Conservation (phyloP, 2,797 vertebrate genomes). For the Cygnus olor region DNA sequence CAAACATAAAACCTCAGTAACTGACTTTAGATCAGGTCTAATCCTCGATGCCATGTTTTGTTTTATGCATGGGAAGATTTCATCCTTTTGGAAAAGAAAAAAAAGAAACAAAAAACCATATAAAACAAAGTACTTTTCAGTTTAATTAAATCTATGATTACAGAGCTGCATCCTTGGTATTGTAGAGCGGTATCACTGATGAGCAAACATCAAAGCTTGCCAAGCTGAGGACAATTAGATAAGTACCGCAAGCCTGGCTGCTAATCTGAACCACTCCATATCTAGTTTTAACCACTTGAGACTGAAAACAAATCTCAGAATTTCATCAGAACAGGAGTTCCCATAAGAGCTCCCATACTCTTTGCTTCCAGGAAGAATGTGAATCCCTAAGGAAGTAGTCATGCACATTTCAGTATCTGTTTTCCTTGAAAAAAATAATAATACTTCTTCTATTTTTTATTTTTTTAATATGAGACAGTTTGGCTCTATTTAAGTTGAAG, state of each 20-base stretch:
- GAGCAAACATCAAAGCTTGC: neutral
- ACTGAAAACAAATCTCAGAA: slow-evolving; percentile 5
- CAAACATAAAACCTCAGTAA: neutral
- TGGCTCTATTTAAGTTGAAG: neutral
- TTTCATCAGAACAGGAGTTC: neutral
- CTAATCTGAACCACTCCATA: slow-evolving; percentile 27
- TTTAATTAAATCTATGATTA: slow-evolving; percentile 28
- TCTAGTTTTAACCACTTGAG: slow-evolving; percentile 27
- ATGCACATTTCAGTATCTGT: neutral
- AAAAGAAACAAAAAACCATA: neutral
- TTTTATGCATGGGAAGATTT: neutral
- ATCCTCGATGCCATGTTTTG: neutral
- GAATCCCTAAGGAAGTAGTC: neutral
- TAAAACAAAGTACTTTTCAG: neutral
- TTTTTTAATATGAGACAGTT: neutral
- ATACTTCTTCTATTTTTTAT: neutral
- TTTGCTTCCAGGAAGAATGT: neutral
- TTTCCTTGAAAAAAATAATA: neutral
- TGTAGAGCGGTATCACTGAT: neutral
- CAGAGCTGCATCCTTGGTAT: neutral
- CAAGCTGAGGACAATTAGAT: slow-evolving; percentile 5
- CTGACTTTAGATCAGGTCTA: neutral
- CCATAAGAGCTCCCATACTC: neutral
- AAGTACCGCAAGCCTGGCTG: neutral
- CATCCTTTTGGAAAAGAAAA: neutral